Conservation (phyloP, 2,113 vertebrate species). For the Aviceda subcristata region DNA sequence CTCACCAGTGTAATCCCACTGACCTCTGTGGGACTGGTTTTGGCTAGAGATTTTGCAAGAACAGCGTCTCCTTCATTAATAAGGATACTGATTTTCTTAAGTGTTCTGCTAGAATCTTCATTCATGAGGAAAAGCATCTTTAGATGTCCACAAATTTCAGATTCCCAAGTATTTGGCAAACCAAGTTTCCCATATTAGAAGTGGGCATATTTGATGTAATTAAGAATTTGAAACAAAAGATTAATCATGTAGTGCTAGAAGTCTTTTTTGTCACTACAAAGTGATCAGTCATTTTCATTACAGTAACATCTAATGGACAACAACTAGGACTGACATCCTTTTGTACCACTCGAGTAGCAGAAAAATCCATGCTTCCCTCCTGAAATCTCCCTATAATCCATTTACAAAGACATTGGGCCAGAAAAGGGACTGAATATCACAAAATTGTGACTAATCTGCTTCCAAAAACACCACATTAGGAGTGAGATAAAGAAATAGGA, state of each 20-base stretch:
- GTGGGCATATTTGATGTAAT: neutral
- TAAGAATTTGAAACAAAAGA: neutral
- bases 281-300: neutral
- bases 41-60: neutral
- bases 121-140: neutral
- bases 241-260: neutral
- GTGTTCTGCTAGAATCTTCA: neutral
- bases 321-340: neutral
- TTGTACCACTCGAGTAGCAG: neutral
- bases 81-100: neutral
- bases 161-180: neutral
- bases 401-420: neutral
- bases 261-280: neutral
- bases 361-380: neutral
- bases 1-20: neutral
- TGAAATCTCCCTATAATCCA: neutral
- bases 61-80: neutral
- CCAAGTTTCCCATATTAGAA: neutral
- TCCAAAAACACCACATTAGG: neutral
- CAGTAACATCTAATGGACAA: neutral
- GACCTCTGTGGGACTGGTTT: neutral
- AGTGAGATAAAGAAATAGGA: neutral
- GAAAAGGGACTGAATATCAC: neutral
- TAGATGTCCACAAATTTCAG: neutral
- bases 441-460: neutral